These are phyloP conservation scores for Silvanus unidentatus DNA, from an alignment of 2,888 invertebrate genomes.

Conservation along the genomic window DNA sequence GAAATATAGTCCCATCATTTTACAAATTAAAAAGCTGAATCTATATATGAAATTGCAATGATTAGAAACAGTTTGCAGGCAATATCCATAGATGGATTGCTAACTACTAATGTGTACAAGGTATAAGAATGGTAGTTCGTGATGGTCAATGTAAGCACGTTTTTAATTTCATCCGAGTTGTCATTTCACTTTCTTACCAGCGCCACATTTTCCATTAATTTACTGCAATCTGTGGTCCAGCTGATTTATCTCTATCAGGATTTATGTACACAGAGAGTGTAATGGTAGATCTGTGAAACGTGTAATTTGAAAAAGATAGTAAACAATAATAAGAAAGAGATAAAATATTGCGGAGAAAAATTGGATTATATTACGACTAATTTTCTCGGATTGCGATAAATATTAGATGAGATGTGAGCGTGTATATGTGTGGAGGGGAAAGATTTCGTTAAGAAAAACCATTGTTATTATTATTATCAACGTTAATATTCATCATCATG, in stretches of 20 bases:
- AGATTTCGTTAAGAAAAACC: no score
- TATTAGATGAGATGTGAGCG: not conserved
- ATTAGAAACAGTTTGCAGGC: no score
- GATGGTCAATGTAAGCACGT: conserved; percentile 40
- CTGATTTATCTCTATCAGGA: conserved; percentile 47
- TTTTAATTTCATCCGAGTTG: conserved; percentile 45
- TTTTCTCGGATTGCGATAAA: not conserved
- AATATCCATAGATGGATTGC: no score
- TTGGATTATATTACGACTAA: conserved; percentile 33
- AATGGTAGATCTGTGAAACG: conserved; percentile 17
- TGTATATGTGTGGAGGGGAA: not conserved
- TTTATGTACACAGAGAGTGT: conserved; percentile 41
- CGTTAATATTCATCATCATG: no score
- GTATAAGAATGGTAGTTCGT: conserved; percentile 17
- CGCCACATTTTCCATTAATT: conserved; percentile 45
- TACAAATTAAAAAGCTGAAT: no score
- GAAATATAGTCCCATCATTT: no score
- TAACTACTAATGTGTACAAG: no score
- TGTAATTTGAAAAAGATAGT: conserved; percentile 34
- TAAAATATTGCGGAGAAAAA: conserved; percentile 19
- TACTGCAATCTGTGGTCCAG: conserved; percentile 39
- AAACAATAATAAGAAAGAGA: conserved; percentile 30
- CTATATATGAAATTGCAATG: no score
- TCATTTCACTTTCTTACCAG: conserved; percentile 41
- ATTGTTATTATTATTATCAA: no score